Base-by-base conservation (phyloP, 1,140 invertebrate genomes). In the Delia radicum region DNA sequence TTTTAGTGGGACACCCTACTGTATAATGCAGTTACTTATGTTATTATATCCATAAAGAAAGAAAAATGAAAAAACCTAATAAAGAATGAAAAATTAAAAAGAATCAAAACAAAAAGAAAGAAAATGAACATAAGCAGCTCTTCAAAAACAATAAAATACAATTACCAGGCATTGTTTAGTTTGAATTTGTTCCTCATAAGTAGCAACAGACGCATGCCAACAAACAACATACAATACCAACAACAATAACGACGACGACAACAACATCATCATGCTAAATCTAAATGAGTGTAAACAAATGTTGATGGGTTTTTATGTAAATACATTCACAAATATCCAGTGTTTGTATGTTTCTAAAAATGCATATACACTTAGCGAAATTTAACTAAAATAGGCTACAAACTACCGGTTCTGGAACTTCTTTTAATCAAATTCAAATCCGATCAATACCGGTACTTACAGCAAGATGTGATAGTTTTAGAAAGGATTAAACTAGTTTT, bases 121-220 rank as follows among this genome's bases (percentile, higher is more conserved):
- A n/a, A 24, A 69, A 33, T 13, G 65, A 55, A 18, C 29, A 33
- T 69, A 69, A 69, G 31, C 29, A 69, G 65, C 65, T 69, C 65
- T 69, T 69, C 29, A 69, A 69, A 69, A 69, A 69, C 65, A 69
- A 69, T 69, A 69, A 69, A 69, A 69, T 29, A 69, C 65, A 69
- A 69, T 69, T 69, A 69, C 65, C 65, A 69, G 29, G 29, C 65
- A 69, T 69, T 69, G 65, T 69, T 55, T 55, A 55, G 48, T 55
- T 55, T n/a, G n/a, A 21, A 6, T 55, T 55, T 55, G 48, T 55
- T n/a, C 48, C 65, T 69, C 65, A 69, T 69, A 33, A 69, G 48
- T 55, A 55, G 48, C 48, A 55, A 55, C 48, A 21, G 37, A 69
- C 65, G 65, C 65, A 69, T 69, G 65, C 65, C 65, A 37, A 69